Evolutionary conservation across 2,113 vertebrate species (phyloP).

Genomic region (Plestiodon gilberti): DNA sequence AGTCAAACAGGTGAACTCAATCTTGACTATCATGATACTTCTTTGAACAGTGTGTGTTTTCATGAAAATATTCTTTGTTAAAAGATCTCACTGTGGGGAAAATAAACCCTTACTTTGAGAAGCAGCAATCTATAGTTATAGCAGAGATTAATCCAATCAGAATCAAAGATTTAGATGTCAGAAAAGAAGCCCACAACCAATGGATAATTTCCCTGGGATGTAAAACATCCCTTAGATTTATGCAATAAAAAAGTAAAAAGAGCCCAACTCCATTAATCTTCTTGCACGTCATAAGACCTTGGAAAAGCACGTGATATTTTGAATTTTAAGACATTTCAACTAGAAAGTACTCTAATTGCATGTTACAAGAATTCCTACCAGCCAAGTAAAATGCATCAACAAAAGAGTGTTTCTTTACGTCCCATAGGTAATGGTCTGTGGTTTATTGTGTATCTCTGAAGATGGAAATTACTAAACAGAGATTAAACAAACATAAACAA

Average conservation of each 20-base stretch:
- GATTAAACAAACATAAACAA: too few species aligned
- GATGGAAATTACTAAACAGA: neutral
- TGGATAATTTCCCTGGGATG: slow-evolving; percentile 55
- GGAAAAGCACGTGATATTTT: slow-evolving; percentile 64
- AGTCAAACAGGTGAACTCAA: neutral
- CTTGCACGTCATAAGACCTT: slow-evolving; percentile 62
- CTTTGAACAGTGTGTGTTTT: slow-evolving; percentile 38
- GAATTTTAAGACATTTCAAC: slow-evolving; percentile 69
- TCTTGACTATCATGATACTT: neutral
- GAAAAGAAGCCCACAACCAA: slow-evolving; percentile 52
- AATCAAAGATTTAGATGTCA: slow-evolving; percentile 60
- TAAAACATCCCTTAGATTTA: slow-evolving; percentile 63
- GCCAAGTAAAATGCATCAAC: neutral
- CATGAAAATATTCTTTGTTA: slow-evolving; percentile 17
- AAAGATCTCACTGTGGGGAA: slow-evolving; percentile 10
- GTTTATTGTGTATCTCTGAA: neutral
- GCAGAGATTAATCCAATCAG: slow-evolving; percentile 55
- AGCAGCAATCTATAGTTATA: slow-evolving; percentile 61
- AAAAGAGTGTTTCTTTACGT: neutral
- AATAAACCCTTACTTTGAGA: slow-evolving; percentile 52
- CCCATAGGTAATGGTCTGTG: neutral
- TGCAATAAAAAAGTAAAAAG: slow-evolving; percentile 49
- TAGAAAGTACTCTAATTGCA: slow-evolving; percentile 11
- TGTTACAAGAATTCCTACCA: slow-evolving; percentile 48
- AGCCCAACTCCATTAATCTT: slow-evolving; percentile 66